A percentile compares a stretch with the other conserved stretches of the same genome.
These are phyloP conservation scores for Drosophila sp. DNA, from an alignment of 1,140 invertebrate genomes.

Conservation along the genomic window DNA sequence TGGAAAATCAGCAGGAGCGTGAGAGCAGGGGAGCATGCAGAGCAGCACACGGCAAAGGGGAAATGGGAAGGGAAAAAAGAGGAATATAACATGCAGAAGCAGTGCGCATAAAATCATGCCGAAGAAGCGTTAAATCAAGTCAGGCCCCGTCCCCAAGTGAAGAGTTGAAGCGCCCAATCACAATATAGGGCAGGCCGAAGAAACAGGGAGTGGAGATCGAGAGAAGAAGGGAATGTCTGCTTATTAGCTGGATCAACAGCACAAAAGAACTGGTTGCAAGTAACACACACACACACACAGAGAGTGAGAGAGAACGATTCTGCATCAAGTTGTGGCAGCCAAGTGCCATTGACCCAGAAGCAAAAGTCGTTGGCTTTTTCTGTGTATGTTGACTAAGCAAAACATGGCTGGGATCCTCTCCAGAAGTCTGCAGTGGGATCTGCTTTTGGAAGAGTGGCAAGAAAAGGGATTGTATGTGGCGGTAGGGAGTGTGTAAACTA, in stretches of 20 bases:
- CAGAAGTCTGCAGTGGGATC: too few species aligned
- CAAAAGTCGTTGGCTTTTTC: conserved; percentile 73
- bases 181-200: conserved; percentile 66
- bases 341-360: conserved; percentile 76
- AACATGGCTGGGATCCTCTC: background rate
- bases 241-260: conserved; percentile 70
- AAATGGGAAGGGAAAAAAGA: conserved; percentile 9
- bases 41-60: conserved; percentile 10
- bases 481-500: conserved; percentile 1
- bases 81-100: conserved; percentile 42
- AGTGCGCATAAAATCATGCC: conserved; percentile 40
- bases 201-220: background rate
- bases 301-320: background rate
- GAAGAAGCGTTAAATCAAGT: conserved; percentile 49
- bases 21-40: conserved; percentile 16
- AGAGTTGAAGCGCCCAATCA: conserved; percentile 52
- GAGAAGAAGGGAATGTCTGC: conserved; percentile 48
- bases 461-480: too few species aligned
- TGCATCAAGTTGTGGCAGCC: conserved; percentile 12
- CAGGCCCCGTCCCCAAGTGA: conserved; percentile 19
- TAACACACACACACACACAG: too few species aligned
- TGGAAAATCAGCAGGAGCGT: conserved; percentile 36
- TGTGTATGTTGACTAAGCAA: conserved; percentile 21
- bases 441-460: background rate
- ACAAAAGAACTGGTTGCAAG: conserved; percentile 64